These are phyloP conservation scores for Apostichopus parvimensis DNA, from an alignment of 35 echinoderm and acorn worm genomes.

Conservation along the genomic window DNA sequence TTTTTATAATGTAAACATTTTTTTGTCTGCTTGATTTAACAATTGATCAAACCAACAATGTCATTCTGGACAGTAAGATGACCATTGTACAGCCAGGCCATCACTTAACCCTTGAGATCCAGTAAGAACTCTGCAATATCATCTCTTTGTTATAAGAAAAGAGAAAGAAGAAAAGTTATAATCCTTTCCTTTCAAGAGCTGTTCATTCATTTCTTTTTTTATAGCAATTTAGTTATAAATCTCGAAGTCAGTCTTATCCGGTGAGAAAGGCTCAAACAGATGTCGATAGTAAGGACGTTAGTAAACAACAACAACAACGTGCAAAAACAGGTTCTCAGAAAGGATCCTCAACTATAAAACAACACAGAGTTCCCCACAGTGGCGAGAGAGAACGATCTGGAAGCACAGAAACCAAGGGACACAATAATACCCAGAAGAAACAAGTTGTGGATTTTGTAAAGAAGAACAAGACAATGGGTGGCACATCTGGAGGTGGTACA, in stretches of 20 bases:
- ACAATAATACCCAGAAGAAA: conserved; percentile 12
- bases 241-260: conserved; percentile 53
- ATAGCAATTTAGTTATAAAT: conserved; percentile 78
- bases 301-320: neutral
- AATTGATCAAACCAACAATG: neutral
- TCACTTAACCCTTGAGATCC: neutral
- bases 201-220: neutral
- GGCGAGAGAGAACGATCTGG: neutral
- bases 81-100: neutral
- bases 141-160: neutral
- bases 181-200: neutral
- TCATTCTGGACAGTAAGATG: neutral
- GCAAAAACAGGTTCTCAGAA: neutral
- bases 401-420: neutral
- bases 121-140: neutral
- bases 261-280: conserved; percentile 57
- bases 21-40: too few species aligned
- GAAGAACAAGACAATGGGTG: conserved; percentile 55
- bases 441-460: conserved; percentile 53
- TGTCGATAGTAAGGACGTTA: conserved; percentile 17
- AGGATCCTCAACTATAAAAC: neutral
- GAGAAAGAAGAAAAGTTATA: neutral
- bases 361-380: neutral
- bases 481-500: neutral
- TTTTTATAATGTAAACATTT: too few species aligned